Evolutionary conservation across 2,113 vertebrate genomes (phyloP).

Genomic region (Psammodynastes pulverulentus): DNA sequence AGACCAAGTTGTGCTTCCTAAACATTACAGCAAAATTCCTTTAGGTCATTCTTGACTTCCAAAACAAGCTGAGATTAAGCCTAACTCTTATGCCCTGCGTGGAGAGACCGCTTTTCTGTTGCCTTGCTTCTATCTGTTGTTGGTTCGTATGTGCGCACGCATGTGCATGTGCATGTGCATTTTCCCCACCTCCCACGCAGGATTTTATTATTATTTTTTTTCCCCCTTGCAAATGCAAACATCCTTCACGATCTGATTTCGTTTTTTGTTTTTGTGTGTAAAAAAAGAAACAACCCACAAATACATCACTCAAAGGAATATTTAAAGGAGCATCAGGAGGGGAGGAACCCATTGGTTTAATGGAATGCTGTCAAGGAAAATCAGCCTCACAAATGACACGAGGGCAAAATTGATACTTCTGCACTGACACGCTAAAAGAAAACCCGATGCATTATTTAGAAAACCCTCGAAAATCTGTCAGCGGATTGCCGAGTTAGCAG

Average conservation of each 20-base stretch:
- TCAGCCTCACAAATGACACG: constrained; percentile 78
- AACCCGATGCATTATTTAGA: constrained; percentile 86
- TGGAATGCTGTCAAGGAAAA: constrained; percentile 83
- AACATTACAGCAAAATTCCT: background rate
- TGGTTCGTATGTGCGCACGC: background rate
- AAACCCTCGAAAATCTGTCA: constrained; percentile 76
- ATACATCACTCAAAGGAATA: constrained; percentile 74
- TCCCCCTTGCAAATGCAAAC: constrained; percentile 70
- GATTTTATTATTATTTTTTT: constrained; percentile 20
- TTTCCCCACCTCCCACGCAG: constrained; percentile 40
- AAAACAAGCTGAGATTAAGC: background rate
- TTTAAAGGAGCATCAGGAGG: constrained; percentile 73
- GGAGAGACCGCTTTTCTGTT: background rate
- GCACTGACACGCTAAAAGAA: constrained; percentile 83
- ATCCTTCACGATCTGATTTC: constrained; percentile 70
- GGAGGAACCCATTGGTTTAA: constrained; percentile 82
- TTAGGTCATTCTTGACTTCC: background rate
- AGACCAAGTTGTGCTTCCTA: background rate
- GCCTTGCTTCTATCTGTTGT: constrained; percentile 28
- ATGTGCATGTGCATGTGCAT: background rate
- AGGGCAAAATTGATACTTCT: constrained; percentile 81
- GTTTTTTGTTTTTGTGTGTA: background rate
- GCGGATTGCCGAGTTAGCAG: constrained; percentile 82
- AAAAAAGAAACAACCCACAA: constrained; percentile 64
- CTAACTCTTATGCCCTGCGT: background rate